Evolutionary conservation across 2,797 vertebrate species (phyloP), one percentile per base, ranked within the genome.

Genomic region (Rhinella marina): DNA sequence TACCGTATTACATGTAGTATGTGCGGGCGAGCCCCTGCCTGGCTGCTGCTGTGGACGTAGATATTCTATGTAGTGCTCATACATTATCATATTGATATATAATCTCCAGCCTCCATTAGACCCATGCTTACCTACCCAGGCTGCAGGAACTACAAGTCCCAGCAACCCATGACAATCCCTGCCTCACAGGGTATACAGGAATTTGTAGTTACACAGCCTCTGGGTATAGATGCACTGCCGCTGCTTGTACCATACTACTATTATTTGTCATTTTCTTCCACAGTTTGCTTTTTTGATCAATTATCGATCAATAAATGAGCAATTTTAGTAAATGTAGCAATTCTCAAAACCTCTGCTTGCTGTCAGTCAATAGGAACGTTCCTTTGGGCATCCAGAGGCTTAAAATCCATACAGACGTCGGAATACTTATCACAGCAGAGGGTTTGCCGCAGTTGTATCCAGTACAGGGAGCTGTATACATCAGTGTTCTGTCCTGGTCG

Each of bases 1-100:
- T 50, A 13, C 73, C 73, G 73, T 76, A 76, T 50, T 76, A 17
- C 48, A 52, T n/a, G 73, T 50, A 76, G 73, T 52, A 52, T 76
- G 3, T 52, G 72, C 72, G 70, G 70, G 3, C 77, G 8, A 9
- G 62, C 4, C 29, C 5, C 61, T 54, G 54, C 10, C 19, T 29
- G 27, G 10, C 25, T 81, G 27, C 9, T 9, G 3, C 16, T 25
- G 25, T 25, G 10, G 72, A 23, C 21, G 72, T n/a, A 41, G 32
- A 41, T 41, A 1, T 8, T 5, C 7, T 2, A 21, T 23, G 21
- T 27, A 8, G 9, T 21, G 21, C 56, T 80, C 19, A 17, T 48
- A 41, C 29, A 2, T 62, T 1, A 9, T 5, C 6, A 21, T 82
- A 14, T 21, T 21, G 21, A 0, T 41, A n/a, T 62, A 23, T 23